phyloP scores from a whole-genome alignment of 2,113 vertebrate genomes.

The Antechinus stuartii region DNA sequence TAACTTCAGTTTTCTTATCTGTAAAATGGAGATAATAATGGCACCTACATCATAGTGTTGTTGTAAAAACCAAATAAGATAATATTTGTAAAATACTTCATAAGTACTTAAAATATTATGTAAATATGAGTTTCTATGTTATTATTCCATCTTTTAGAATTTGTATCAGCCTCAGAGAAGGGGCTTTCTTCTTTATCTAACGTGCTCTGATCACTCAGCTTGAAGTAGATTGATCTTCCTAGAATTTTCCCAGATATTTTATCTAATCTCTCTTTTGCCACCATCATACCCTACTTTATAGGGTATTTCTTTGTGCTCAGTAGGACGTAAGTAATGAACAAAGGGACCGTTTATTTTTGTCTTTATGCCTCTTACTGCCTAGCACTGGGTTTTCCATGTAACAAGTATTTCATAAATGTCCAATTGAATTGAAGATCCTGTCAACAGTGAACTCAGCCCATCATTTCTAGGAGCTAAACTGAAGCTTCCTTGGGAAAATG shows the following conservation, averaged over 20 bases:
- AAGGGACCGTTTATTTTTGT: neutral
- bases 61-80: neutral
- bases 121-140: neutral
- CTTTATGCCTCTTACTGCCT: neutral
- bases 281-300: neutral
- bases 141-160: neutral
- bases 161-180: neutral
- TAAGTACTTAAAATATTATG: neutral
- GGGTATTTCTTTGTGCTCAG: neutral
- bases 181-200: neutral
- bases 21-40: neutral
- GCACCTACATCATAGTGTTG: neutral
- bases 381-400: neutral
- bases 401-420: neutral
- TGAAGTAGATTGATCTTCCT: neutral
- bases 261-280: neutral
- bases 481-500: neutral
- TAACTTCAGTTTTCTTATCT: neutral
- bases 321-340: neutral
- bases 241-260: neutral
- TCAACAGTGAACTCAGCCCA: neutral
- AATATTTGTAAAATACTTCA: neutral
- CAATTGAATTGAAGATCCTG: neutral
- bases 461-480: neutral
- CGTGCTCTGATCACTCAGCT: neutral